Evolutionary conservation across 2,113 vertebrate genomes (phyloP).

Genomic region (Odontophorus gujanensis): DNA sequence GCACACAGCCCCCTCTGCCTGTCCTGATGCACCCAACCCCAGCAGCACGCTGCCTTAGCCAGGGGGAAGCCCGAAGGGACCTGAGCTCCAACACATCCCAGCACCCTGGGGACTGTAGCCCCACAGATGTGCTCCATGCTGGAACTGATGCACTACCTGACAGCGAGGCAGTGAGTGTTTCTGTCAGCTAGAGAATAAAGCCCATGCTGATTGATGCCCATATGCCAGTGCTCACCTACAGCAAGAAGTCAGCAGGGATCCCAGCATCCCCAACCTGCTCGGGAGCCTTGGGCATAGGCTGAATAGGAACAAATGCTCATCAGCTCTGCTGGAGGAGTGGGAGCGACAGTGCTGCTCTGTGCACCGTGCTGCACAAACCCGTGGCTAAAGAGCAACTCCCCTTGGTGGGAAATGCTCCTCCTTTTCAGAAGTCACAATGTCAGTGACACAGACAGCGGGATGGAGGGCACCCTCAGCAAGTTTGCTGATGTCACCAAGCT

Average conservation of each 20-base stretch:
- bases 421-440: not conserved
- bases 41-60: fast-evolving
- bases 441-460: too few species aligned
- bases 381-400: fast-evolving
- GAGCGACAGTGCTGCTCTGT: fast-evolving
- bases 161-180: not conserved
- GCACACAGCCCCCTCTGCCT: not conserved
- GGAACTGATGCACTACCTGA: not conserved
- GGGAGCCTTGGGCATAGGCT: not conserved
- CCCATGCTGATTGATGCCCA: not conserved
- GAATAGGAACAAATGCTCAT: not conserved
- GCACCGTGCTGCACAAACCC: not conserved
- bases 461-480: too few species aligned
- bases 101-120: not conserved
- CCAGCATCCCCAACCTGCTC: not conserved
- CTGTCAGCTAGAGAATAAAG: not conserved
- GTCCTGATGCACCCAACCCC: not conserved
- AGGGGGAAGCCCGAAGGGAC: not conserved
- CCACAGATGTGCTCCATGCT: fast-evolving
- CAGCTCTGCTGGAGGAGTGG: not conserved
- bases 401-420: not conserved
- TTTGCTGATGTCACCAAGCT: too few species aligned
- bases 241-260: not conserved
- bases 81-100: not conserved
- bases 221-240: not conserved